Conservation (phyloP, 1,140 invertebrate species). For the Orussus abietinus region DNA sequence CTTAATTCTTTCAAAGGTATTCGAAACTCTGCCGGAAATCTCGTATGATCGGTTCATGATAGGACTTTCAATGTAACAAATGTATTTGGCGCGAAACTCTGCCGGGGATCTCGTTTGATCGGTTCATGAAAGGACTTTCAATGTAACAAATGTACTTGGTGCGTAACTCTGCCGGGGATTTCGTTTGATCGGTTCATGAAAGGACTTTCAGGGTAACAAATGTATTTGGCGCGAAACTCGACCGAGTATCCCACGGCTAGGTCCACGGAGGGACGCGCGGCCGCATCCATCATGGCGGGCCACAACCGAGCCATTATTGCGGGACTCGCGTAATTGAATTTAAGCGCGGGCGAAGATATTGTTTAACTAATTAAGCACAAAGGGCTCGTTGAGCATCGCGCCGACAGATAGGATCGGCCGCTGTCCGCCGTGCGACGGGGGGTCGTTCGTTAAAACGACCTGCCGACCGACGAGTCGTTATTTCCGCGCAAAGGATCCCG, state of each 20-base stretch:
- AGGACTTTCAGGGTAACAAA: slow-evolving; percentile 3
- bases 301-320: slow-evolving; percentile 48
- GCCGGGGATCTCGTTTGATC: no score
- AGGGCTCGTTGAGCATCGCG: slow-evolving; percentile 39
- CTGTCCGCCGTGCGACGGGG: slow-evolving; percentile 12
- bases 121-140: no score
- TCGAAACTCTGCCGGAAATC: no score
- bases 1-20: no score
- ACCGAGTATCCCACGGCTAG: slow-evolving; percentile 15
- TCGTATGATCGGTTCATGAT: no score
- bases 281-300: slow-evolving; percentile 41
- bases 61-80: no score
- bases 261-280: slow-evolving; percentile 23
- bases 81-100: no score
- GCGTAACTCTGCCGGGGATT: slow-evolving; percentile 20
- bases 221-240: slow-evolving; percentile 22
- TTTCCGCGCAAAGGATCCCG: no score
- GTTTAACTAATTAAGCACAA: slow-evolving; percentile 54
- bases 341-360: slow-evolving; percentile 52
- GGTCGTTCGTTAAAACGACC: slow-evolving; percentile 16
- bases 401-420: slow-evolving; percentile 36
- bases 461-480: slow-evolving; percentile 10
- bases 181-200: no score
- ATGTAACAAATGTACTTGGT: no score
- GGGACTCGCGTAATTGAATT: slow-evolving; percentile 50